phyloP scores from a whole-genome alignment of 2,797 vertebrate genomes.

The Muraenolepis orangiensis region DNA sequence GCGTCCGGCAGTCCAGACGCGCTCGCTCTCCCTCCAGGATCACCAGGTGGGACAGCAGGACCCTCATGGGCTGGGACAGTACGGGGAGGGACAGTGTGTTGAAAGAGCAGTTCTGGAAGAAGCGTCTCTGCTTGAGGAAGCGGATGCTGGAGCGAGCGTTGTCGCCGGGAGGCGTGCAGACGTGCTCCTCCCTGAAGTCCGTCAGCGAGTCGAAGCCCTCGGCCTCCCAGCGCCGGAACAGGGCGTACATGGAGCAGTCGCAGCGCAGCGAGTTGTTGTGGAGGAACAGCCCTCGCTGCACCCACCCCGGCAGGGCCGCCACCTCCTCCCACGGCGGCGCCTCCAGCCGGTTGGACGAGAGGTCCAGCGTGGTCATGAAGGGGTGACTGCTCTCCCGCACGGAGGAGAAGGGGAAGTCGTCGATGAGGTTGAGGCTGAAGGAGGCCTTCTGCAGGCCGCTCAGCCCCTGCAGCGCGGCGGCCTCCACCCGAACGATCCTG shows the following conservation, averaged over 20 bases:
- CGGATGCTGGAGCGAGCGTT: slow-evolving; percentile 71
- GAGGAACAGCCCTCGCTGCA: slow-evolving; percentile 87
- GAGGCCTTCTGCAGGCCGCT: slow-evolving; percentile 81
- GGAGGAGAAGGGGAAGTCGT: slow-evolving; percentile 84
- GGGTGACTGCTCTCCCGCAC: slow-evolving; percentile 80
- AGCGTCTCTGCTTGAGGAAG: slow-evolving; percentile 76
- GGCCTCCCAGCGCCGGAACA: slow-evolving; percentile 87
- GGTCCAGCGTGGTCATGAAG: slow-evolving; percentile 83
- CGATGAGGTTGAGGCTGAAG: slow-evolving; percentile 87
- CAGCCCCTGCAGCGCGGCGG: slow-evolving; percentile 72
- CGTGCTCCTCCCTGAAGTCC: slow-evolving; percentile 82
- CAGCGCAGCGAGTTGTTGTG: slow-evolving; percentile 92
- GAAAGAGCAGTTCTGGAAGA: slow-evolving; percentile 89
- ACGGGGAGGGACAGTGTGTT: too few relatives aligned
- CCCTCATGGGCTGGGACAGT: slow-evolving; percentile 45
- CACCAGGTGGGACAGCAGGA: slow-evolving; percentile 62
- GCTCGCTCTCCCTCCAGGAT: slow-evolving; percentile 73
- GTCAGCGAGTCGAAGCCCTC: slow-evolving; percentile 76
- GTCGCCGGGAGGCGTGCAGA: slow-evolving; percentile 78
- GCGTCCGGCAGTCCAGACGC: slow-evolving; percentile 80
- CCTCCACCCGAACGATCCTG: slow-evolving; percentile 77
- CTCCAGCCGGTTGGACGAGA: slow-evolving; percentile 88
- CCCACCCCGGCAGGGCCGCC: slow-evolving; percentile 75
- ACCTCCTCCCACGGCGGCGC: slow-evolving; percentile 78
- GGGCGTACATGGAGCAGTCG: slow-evolving; percentile 82